Percentiles rank a stretch among this genome's conserved stretches.
Evolutionary conservation across 2,888 invertebrate species (phyloP).

Genomic region (Biston betularia): DNA sequence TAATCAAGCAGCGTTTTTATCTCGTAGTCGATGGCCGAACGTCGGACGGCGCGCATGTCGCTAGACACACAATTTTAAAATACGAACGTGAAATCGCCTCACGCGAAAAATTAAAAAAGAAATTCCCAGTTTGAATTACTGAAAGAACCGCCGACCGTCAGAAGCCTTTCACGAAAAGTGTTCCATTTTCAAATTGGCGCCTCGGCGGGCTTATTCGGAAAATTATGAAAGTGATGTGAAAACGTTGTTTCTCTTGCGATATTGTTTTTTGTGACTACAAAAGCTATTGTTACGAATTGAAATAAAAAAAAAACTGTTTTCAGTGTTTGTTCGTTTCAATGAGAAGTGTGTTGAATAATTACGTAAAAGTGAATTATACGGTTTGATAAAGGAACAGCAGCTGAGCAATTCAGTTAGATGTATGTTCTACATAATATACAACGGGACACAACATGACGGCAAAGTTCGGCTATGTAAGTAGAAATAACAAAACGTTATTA

Average conservation of each 20-base stretch:
- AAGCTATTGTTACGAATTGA: conserved; percentile 77
- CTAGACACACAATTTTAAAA: conserved; percentile 66
- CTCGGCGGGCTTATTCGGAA: conserved; percentile 68
- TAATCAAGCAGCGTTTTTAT: conserved; percentile 85
- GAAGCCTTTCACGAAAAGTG: conserved; percentile 71
- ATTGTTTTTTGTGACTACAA: conserved; percentile 75
- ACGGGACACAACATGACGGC: conserved; percentile 87
- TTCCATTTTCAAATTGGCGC: conserved; percentile 67
- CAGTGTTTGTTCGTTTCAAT: conserved; percentile 80
- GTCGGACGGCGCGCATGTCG: conserved; percentile 80
- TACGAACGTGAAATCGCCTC: conserved; percentile 73
- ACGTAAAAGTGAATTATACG: conserved; percentile 82
- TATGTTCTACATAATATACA: conserved; percentile 84
- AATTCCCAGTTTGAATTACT: conserved; percentile 54
- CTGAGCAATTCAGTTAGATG: conserved; percentile 84
- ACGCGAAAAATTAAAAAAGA: conserved; percentile 68
- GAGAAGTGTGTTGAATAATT: conserved; percentile 78
- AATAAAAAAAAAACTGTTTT: conserved; percentile 71
- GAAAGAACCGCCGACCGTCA: conserved; percentile 63
- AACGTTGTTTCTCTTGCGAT: conserved; percentile 74
- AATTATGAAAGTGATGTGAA: conserved; percentile 82
- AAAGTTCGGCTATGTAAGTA: conserved; percentile 87
- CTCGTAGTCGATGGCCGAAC: conserved; percentile 82
- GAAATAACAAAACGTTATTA: conserved; percentile 3
- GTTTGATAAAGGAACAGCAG: conserved; percentile 78